These are phyloP conservation scores for Stictonetta naevosa DNA, from an alignment of 2,113 vertebrate species.

Conservation along the genomic window DNA sequence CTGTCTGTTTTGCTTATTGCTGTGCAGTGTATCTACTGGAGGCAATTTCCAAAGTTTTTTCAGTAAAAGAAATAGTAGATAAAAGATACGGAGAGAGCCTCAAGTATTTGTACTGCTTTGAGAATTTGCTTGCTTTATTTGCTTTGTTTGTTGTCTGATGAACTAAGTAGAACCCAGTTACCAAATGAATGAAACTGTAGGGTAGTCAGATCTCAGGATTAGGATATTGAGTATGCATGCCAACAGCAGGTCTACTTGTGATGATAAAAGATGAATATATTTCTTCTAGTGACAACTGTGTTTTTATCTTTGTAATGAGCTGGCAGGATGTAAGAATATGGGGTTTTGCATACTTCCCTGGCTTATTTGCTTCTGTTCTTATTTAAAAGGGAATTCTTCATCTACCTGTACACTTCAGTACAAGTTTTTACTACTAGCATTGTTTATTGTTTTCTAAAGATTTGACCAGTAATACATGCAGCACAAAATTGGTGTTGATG, in stretches of 20 bases:
- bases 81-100: background rate
- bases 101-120: background rate
- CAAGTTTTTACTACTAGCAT: background rate
- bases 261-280: background rate
- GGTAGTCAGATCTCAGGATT: background rate
- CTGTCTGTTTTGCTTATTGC: background rate
- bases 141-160: background rate
- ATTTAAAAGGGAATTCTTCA: background rate
- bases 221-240: background rate
- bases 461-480: background rate
- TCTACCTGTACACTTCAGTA: background rate
- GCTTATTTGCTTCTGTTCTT: background rate
- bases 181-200: background rate
- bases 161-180: background rate
- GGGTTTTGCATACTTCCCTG: background rate
- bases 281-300: background rate
- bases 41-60: background rate
- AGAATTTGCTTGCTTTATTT: background rate
- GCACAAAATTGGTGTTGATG: background rate
- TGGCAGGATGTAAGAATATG: background rate
- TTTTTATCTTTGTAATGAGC: background rate
- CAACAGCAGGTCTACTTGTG: background rate
- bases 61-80: background rate
- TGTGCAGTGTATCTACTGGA: background rate
- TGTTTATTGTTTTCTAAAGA: background rate